These are phyloP conservation scores for Yponomeuta plumbellus DNA, from an alignment of 2,888 invertebrate genomes.

Conservation along the genomic window DNA sequence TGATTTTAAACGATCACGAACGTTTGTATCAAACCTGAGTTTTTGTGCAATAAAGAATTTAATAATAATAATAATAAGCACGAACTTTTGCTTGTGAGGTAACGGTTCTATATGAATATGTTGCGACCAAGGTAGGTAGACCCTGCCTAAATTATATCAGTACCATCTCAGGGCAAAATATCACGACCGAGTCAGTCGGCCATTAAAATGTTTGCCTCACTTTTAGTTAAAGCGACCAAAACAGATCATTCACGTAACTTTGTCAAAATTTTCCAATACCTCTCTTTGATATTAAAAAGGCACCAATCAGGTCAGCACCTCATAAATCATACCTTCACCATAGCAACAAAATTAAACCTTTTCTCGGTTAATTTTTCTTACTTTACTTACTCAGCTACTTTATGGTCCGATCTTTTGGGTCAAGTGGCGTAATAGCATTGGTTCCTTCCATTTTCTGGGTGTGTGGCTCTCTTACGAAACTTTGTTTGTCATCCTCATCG, in stretches of 20 bases:
- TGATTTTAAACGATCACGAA: no score
- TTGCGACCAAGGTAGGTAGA: no score
- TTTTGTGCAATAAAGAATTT: no score
- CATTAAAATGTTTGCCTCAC: no score
- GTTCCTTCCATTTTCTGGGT: conserved; percentile 2
- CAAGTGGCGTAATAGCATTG: background rate
- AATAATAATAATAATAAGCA: no score
- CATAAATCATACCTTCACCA: background rate
- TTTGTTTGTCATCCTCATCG: background rate
- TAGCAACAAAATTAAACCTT: conserved; percentile 1
- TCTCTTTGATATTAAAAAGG: background rate
- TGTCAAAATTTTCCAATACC: background rate
- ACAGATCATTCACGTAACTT: background rate
- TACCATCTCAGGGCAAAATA: no score
- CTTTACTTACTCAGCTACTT: background rate
- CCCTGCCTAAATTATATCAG: no score
- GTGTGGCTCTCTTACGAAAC: background rate
- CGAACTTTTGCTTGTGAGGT: no score
- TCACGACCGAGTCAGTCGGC: no score
- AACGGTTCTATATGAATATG: no score
- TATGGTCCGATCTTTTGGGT: background rate
- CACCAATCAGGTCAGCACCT: background rate
- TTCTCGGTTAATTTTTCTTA: background rate
- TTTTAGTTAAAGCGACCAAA: background rate
- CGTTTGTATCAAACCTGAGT: no score